Conservation (phyloP, 2,888 invertebrate species). For the Megamerina dolium region DNA sequence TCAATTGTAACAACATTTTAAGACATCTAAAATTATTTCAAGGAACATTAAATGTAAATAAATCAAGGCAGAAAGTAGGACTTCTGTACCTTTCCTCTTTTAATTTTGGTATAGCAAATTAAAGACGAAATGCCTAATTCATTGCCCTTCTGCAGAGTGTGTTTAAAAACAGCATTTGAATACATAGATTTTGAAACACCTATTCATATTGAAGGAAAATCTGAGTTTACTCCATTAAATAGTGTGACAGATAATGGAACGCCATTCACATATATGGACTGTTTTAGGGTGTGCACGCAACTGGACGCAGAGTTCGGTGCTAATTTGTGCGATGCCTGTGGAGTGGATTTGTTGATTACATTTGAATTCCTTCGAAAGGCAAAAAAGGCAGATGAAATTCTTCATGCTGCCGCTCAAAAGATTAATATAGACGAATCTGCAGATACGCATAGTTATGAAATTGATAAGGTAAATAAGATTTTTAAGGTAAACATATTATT, state of each 20-base stretch:
- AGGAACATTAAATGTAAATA: too few relatives aligned
- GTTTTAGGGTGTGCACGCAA: conserved; percentile 26
- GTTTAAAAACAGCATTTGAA: conserved; percentile 25
- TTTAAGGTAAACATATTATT: too few relatives aligned
- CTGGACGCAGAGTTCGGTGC: conserved; percentile 21
- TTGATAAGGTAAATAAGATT: too few relatives aligned
- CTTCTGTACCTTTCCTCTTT: too few relatives aligned
- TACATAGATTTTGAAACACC: conserved; percentile 26
- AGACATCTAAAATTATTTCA: too few relatives aligned
- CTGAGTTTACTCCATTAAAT: too few relatives aligned
- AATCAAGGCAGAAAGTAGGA: too few relatives aligned
- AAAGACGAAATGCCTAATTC: neutral
- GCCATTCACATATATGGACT: conserved; percentile 25
- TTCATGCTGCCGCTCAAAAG: conserved; percentile 19
- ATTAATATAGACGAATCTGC: too few relatives aligned
- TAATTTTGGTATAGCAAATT: too few relatives aligned
- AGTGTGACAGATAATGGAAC: conserved; percentile 5
- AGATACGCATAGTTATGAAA: too few relatives aligned
- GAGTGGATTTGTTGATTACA: conserved; percentile 21
- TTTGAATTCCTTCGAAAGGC: conserved; percentile 28
- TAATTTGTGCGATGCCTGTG: conserved; percentile 24
- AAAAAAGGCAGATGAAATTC: conserved; percentile 18
- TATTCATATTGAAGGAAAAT: neutral
- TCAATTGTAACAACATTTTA: too few relatives aligned
- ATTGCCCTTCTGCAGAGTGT: conserved; percentile 24